Evolutionary conservation across 2,888 invertebrate species (phyloP), one percentile per base, ranked within the genome.

Genomic region (Ophion costatus): DNA sequence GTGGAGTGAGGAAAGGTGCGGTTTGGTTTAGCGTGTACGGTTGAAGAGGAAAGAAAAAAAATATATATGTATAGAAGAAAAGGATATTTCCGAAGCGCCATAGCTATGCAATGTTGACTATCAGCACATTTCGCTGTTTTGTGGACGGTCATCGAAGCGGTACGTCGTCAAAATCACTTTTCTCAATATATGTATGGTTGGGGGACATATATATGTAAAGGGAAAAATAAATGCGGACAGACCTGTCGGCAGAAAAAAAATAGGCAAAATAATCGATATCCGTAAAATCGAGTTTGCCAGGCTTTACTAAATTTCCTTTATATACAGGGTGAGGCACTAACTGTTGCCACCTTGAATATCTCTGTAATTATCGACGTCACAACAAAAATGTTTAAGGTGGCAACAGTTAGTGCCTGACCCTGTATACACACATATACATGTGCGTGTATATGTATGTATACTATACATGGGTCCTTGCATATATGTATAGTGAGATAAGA

Each of bases 201-300:
- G 38, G 33, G 10, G 10, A 75, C 22, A 56, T 14, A 51, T 56
- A 38, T 7, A 22, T 33, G 56, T 74, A 22, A 56, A 70, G 38
- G 51, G n/a, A 73, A 11, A 69, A 1, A 6, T 17, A 2, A 24
- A 51, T 9, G 81, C 57, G 14, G 59, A 80, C 69, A 69, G 73
- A 59, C 61, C 63, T 59, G 56, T 61, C 59, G 64, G 7, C 76
- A 75, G 45, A 78, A 82, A 79, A 38, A 66, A 75, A 74, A 45
- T 24, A 75, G 38, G 73, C 2, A 73, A 67, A 85, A 83, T 92
- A 91, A 91, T 91, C 90, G 92, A 92, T 92, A 92, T 93, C 91
- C 92, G 92, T 90, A 92, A 92, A 92, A 92, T 92, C 92, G 92
- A 92, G 90, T 91, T 89, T 87, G 87, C 87, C 89, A 83, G 86